phyloP scores from a whole-genome alignment of 2,797 vertebrate species.

The Ammospiza maritima region DNA sequence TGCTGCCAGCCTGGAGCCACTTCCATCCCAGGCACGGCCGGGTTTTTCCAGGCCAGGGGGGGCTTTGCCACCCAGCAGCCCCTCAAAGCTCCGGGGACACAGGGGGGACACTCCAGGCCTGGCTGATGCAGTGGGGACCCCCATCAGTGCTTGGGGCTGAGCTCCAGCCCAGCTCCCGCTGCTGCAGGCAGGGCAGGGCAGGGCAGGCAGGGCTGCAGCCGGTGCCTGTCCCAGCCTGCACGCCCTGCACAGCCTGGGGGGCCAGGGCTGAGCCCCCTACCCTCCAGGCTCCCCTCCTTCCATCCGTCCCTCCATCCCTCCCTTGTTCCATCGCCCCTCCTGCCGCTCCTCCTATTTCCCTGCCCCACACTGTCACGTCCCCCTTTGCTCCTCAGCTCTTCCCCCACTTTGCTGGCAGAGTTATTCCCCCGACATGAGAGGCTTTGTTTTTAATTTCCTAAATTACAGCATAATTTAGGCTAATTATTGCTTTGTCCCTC shows the following conservation, averaged over 20 bases:
- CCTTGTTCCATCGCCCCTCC: fast-evolving
- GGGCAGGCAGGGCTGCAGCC: not conserved
- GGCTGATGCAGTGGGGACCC: not conserved
- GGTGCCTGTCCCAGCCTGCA: not conserved
- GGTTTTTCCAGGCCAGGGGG: not conserved
- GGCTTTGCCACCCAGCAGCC: not conserved
- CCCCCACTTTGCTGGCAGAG: conserved; percentile 4
- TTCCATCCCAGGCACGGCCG: fast-evolving
- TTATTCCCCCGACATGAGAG: conserved; percentile 42
- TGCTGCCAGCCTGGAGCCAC: not conserved
- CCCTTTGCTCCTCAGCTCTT: conserved; percentile 2
- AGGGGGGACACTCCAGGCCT: fast-evolving
- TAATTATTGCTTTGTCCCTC: conserved; percentile 74
- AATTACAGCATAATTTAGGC: conserved; percentile 73
- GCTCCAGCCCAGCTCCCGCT: not conserved
- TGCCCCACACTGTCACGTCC: not conserved
- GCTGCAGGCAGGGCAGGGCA: not conserved
- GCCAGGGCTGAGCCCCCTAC: not conserved
- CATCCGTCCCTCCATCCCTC: not conserved
- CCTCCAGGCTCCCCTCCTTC: not conserved
- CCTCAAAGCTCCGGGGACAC: not conserved
- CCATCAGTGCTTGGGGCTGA: not conserved
- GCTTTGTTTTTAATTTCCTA: conserved; percentile 74
- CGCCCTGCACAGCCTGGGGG: not conserved
- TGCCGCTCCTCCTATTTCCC: not conserved